A percentile compares a stretch with the other conserved stretches of the same genome.
phyloP scores from a whole-genome alignment of 2,888 invertebrate genomes.

The Labia minor region DNA sequence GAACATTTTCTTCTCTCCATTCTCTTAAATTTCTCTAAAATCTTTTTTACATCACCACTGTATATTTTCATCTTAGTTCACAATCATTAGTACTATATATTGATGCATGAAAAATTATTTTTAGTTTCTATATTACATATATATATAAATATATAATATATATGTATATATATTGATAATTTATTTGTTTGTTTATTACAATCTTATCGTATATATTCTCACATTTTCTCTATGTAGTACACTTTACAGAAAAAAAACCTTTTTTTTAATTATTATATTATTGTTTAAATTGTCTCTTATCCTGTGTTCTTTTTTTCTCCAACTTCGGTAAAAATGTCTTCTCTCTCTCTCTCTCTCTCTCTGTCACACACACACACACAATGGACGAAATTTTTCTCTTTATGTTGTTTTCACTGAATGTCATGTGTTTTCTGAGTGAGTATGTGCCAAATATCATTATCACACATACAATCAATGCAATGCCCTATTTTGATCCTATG shows the following conservation, averaged over 20 bases:
- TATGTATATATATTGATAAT: slow-evolving; percentile 16
- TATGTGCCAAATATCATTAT: background rate
- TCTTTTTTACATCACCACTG: slow-evolving; percentile 22
- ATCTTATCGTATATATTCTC: slow-evolving; percentile 13
- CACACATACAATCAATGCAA: background rate
- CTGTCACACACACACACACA: too few species aligned
- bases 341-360: too few species aligned
- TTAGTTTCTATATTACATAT: slow-evolving; percentile 23
- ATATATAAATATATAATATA: too few species aligned
- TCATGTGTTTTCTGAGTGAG: slow-evolving; percentile 16
- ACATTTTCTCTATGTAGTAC: slow-evolving; percentile 24
- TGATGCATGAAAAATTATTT: slow-evolving; percentile 16
- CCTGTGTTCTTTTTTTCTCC: background rate
- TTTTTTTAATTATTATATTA: background rate
- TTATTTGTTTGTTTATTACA: slow-evolving; percentile 22
- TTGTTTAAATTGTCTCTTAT: background rate
- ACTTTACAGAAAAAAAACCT: slow-evolving; percentile 25
- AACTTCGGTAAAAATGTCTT: slow-evolving; percentile 22
- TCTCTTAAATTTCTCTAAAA: slow-evolving; percentile 24
- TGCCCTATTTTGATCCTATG: slow-evolving; percentile 7
- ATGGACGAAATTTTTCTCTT: slow-evolving; percentile 26
- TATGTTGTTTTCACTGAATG: slow-evolving; percentile 27
- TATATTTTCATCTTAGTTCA: slow-evolving; percentile 14
- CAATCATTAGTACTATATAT: background rate
- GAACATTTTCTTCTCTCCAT: slow-evolving; percentile 31